A percentile compares a stretch with the other conserved stretches of the same genome.
These are phyloP conservation scores for Philereme vetulata DNA, from an alignment of 2,888 invertebrate genomes.

Conservation along the genomic window DNA sequence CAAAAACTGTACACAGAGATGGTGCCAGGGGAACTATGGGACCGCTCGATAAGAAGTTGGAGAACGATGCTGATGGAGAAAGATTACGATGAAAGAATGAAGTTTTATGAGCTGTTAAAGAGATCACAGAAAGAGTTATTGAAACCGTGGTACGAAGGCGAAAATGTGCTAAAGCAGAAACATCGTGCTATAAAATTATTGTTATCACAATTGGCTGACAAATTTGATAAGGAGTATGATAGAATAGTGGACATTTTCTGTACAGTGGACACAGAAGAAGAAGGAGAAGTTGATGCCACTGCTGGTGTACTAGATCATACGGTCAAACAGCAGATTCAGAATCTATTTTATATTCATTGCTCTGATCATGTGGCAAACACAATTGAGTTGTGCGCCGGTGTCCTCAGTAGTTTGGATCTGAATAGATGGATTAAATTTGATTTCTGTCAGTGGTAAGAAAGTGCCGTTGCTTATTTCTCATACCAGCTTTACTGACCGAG, in stretches of 20 bases:
- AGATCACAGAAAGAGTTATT: constrained; percentile 58
- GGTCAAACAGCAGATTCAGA: constrained; percentile 41
- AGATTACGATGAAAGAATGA: constrained; percentile 68
- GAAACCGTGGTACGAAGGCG: constrained; percentile 69
- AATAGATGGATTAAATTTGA: constrained; percentile 74
- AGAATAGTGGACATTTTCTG: constrained; percentile 40
- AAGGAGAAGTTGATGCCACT: neutral
- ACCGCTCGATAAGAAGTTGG: constrained; percentile 68
- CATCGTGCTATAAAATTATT: constrained; percentile 56
- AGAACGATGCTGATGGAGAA: constrained; percentile 63
- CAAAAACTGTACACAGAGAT: constrained; percentile 61
- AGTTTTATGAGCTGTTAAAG: constrained; percentile 59
- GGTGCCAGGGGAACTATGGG: constrained; percentile 56
- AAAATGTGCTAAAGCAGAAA: constrained; percentile 58
- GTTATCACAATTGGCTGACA: constrained; percentile 58
- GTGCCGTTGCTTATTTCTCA: too few species aligned
- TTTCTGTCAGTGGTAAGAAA: constrained; percentile 53
- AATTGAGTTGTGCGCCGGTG: constrained; percentile 64
- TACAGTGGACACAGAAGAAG: constrained; percentile 6
- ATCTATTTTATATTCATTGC: constrained; percentile 61
- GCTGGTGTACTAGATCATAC: constrained; percentile 25
- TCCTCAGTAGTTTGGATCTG: constrained; percentile 69
- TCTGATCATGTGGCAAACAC: constrained; percentile 58
- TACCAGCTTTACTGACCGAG: too few species aligned
- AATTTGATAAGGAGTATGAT: constrained; percentile 59